phyloP scores from a whole-genome alignment of 35 echinoderm and acorn worm species.

The Heliocidaris erythrogramma region DNA sequence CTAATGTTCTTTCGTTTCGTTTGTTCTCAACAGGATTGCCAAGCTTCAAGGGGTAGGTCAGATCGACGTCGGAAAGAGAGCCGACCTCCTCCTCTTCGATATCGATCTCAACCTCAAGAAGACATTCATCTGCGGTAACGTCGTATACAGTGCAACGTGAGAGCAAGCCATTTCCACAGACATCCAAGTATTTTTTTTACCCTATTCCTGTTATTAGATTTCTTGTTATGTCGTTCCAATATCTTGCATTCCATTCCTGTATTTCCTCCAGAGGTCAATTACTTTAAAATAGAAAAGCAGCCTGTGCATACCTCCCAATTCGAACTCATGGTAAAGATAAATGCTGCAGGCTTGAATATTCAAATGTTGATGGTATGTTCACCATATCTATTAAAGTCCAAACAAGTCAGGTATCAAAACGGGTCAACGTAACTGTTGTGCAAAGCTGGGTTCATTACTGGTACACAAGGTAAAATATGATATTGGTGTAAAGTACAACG shows the following conservation, averaged over 20 bases:
- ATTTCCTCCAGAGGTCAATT: not conserved
- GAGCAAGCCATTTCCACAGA: not conserved
- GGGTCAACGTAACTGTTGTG: too few relatives aligned
- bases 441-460: too few relatives aligned
- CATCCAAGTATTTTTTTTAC: too few relatives aligned
- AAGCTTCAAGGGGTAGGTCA: constrained; percentile 63
- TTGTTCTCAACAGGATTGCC: constrained; percentile 62
- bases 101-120: constrained; percentile 70
- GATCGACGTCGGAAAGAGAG: constrained; percentile 62
- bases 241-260: not conserved
- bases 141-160: constrained; percentile 53
- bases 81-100: constrained; percentile 73
- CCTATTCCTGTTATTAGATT: not conserved
- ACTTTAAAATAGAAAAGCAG: too few relatives aligned
- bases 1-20: not conserved
- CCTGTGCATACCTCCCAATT: too few relatives aligned
- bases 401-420: too few relatives aligned
- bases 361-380: too few relatives aligned
- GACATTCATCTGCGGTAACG: constrained; percentile 68
- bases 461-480: too few relatives aligned
- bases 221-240: not conserved
- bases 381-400: too few relatives aligned
- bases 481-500: too few relatives aligned
- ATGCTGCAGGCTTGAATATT: too few relatives aligned
- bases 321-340: too few relatives aligned